A percentile compares a stretch with the other conserved stretches of the same genome.
These are phyloP conservation scores for Agrilus biguttatus DNA, from an alignment of 2,888 invertebrate genomes.

Conservation along the genomic window DNA sequence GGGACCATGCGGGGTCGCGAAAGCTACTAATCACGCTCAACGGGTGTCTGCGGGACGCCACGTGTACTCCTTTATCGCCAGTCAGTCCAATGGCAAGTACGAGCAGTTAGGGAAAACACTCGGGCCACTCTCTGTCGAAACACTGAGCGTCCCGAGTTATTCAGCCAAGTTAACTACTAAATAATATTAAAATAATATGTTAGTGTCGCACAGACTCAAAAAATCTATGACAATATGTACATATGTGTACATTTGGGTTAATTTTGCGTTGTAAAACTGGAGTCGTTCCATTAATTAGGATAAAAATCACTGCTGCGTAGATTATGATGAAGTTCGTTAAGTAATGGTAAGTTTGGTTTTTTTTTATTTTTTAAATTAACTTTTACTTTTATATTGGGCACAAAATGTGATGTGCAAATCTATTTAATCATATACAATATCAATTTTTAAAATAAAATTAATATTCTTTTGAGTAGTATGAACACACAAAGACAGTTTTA, in stretches of 20 bases:
- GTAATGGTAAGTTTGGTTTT: no score
- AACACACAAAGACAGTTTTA: no score
- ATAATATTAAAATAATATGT: conserved; percentile 8
- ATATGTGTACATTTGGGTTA: conserved; percentile 29
- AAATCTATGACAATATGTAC: conserved; percentile 34
- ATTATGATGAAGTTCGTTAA: no score
- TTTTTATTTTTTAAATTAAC: no score
- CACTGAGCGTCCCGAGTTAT: conserved; percentile 30
- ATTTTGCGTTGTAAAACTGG: conserved; percentile 7
- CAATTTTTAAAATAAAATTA: no score
- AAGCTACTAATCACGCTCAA: conserved; percentile 75
- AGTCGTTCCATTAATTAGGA: conserved; percentile 1
- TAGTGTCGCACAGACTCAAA: conserved; percentile 24
- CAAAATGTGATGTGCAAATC: no score
- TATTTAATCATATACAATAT: no score
- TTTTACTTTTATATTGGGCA: no score
- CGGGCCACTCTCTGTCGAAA: conserved; percentile 33
- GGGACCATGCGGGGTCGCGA: conserved; percentile 88
- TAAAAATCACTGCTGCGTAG: no score
- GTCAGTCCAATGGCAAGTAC: conserved; percentile 76
- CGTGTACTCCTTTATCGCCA: conserved; percentile 76
- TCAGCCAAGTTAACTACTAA: conserved; percentile 2
- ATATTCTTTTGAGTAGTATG: no score
- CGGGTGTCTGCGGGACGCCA: conserved; percentile 76
- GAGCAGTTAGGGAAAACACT: conserved; percentile 74